A percentile compares a stretch with the other conserved stretches of the same genome.
Evolutionary conservation across 1,140 invertebrate genomes (phyloP).

Genomic region (Anthonomus grandis): DNA sequence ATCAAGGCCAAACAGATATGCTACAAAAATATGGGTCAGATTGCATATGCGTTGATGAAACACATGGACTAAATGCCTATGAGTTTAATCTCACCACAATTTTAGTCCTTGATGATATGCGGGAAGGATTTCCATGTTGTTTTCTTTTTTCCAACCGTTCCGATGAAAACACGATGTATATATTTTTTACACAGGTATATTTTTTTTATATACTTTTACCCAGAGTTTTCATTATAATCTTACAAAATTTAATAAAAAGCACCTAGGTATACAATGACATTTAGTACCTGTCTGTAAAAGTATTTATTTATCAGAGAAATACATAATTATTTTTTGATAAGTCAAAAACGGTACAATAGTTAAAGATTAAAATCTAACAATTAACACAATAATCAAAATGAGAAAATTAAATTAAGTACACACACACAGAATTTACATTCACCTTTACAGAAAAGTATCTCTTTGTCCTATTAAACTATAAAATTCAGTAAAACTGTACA

Average conservation of each 20-base stretch:
- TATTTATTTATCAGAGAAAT: too few species aligned
- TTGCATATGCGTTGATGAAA: conserved; percentile 19
- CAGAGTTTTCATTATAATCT: neutral
- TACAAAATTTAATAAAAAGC: neutral
- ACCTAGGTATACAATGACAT: neutral
- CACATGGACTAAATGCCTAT: conserved; percentile 20
- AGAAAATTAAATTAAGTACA: too few species aligned
- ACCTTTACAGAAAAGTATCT: too few species aligned
- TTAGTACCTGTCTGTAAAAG: too few species aligned
- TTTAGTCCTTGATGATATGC: conserved; percentile 15
- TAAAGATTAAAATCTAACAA: too few species aligned
- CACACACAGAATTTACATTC: too few species aligned
- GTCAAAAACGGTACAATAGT: too few species aligned
- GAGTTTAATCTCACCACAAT: conserved; percentile 15
- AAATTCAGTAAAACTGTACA: too few species aligned
- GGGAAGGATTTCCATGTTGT: conserved; percentile 10
- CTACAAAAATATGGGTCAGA: conserved; percentile 13
- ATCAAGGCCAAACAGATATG: conserved; percentile 1
- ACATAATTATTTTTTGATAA: too few species aligned
- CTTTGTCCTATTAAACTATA: too few species aligned
- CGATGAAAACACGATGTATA: neutral
- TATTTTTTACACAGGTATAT: conserved; percentile 7
- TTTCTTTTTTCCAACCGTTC: conserved; percentile 16
- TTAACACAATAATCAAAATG: too few species aligned
- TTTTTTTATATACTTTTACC: neutral